A percentile compares a stretch with the other conserved stretches of the same genome.
phyloP scores from a whole-genome alignment of 2,888 invertebrate species.

The Calliopum simillimum region DNA sequence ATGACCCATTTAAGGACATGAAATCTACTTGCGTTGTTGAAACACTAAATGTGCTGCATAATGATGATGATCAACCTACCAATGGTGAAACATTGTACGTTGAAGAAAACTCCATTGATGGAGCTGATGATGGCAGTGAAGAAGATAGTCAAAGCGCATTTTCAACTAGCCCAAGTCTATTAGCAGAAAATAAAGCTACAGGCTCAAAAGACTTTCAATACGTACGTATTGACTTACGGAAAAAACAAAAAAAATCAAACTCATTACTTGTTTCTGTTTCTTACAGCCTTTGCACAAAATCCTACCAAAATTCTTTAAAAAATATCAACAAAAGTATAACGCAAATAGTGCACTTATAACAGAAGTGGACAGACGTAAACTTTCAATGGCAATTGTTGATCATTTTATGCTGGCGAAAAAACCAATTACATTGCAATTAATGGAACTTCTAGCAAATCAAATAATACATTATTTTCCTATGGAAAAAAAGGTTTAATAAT shows the following conservation, averaged over 20 bases:
- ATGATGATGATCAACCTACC: too few species aligned
- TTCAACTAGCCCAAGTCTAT: neutral
- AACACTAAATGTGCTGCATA: too few species aligned
- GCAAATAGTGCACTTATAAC: constrained; percentile 15
- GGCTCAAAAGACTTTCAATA: neutral
- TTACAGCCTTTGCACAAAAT: constrained; percentile 23
- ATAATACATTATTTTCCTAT: constrained; percentile 30
- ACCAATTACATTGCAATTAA: neutral
- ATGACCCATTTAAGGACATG: neutral
- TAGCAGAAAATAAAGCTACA: neutral
- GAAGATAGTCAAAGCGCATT: constrained; percentile 3
- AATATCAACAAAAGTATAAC: constrained; percentile 27
- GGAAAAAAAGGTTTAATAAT: constrained; percentile 29
- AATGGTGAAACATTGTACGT: too few species aligned
- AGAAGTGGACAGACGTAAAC: constrained; percentile 20
- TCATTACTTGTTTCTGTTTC: neutral
- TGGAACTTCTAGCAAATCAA: constrained; percentile 30
- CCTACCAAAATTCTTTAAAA: constrained; percentile 17
- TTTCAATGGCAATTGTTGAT: constrained; percentile 27
- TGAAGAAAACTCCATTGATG: too few species aligned
- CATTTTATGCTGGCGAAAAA: constrained; percentile 17
- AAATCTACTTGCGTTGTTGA: too few species aligned
- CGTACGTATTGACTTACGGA: neutral
- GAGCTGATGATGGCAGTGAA: neutral
- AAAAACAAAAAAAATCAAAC: neutral